These are phyloP conservation scores for Matsumyia berberina DNA, from an alignment of 2,888 invertebrate species.

Conservation along the genomic window DNA sequence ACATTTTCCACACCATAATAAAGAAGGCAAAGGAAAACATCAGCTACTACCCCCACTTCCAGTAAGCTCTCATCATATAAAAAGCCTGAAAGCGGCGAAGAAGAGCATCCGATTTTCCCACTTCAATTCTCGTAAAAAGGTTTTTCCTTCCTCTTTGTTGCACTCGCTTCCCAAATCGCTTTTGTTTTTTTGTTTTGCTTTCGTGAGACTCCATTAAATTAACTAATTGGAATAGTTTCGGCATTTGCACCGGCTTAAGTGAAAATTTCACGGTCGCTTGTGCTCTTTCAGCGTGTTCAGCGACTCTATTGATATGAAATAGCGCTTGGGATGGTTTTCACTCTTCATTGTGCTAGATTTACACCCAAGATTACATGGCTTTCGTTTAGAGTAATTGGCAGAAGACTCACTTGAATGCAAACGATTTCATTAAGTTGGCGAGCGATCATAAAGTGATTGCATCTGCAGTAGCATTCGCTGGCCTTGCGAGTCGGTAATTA, in stretches of 20 bases:
- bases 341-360: constrained; percentile 33
- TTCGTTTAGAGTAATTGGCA: constrained; percentile 49
- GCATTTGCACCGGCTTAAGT: constrained; percentile 52
- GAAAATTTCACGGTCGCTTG: constrained; percentile 65
- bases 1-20: background rate
- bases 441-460: constrained; percentile 49
- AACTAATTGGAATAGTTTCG: constrained; percentile 67
- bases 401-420: constrained; percentile 60
- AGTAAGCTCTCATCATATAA: background rate
- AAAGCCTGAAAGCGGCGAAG: constrained; percentile 23
- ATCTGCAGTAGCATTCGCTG: constrained; percentile 17
- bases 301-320: constrained; percentile 2
- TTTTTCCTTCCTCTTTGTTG: constrained; percentile 39
- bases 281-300: constrained; percentile 7
- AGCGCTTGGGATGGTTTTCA: constrained; percentile 21
- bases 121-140: constrained; percentile 63
- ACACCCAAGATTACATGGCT: constrained; percentile 29
- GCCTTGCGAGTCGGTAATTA: constrained; percentile 43
- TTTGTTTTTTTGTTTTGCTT: constrained; percentile 14
- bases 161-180: constrained; percentile 37
- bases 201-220: constrained; percentile 56
- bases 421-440: constrained; percentile 65
- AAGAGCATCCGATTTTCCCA: constrained; percentile 52
- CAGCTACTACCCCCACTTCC: constrained; percentile 7
- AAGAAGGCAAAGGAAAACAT: constrained; percentile 47